Conservation (phyloP, 1,140 invertebrate species). For the Conus betulinus region DNA sequence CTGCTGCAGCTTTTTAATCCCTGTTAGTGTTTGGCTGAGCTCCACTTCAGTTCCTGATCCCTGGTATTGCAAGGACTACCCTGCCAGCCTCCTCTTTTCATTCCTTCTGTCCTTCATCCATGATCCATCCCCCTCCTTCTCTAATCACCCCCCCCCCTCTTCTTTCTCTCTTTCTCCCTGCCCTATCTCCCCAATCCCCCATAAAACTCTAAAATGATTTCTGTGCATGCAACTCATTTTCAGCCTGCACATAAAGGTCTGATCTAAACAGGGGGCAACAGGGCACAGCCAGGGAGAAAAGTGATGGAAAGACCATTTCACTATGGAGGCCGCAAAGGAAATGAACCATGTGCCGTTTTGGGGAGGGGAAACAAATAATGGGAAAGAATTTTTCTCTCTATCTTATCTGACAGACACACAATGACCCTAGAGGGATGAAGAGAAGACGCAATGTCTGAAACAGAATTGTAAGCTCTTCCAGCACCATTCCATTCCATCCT, state of each 20-base stretch:
- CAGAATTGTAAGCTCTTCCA: background rate
- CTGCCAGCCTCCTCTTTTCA: no score
- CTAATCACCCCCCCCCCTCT: background rate
- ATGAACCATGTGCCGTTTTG: background rate
- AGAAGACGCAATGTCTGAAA: background rate
- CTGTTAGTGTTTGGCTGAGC: background rate
- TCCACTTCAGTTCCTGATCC: background rate
- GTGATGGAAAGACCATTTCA: slow-evolving; percentile 10
- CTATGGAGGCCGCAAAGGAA: background rate
- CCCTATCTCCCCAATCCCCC: background rate
- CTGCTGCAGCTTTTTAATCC: no score
- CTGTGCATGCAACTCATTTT: slow-evolving; percentile 3
- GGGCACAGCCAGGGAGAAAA: background rate
- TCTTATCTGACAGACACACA: background rate
- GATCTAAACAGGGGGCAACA: background rate
- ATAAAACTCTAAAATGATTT: background rate
- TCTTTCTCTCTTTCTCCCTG: background rate
- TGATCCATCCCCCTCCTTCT: background rate
- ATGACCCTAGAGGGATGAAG: background rate
- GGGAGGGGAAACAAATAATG: background rate
- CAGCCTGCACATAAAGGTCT: background rate
- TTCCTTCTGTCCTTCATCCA: background rate
- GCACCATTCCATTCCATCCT: background rate
- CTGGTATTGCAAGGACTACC: background rate
- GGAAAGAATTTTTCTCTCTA: background rate